phyloP scores from a whole-genome alignment of 2,797 vertebrate species.

The Acridotheres tristis region DNA sequence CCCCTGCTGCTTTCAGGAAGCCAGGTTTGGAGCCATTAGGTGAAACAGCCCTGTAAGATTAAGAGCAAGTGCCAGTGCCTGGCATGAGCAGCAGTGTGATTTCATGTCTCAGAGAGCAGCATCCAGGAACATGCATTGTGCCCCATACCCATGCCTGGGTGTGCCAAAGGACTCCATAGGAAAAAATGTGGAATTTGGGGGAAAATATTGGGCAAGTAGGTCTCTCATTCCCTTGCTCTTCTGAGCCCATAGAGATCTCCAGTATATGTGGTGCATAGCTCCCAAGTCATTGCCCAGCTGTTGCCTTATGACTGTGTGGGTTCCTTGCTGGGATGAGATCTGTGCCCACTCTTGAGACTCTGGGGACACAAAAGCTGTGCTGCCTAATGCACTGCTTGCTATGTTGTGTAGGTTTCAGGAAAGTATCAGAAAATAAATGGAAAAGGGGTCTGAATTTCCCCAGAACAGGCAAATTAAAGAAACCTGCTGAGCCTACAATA shows the following conservation, averaged over 20 bases:
- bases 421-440: not conserved
- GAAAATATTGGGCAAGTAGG: not conserved
- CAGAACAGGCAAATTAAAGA: not conserved
- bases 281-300: not conserved
- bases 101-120: not conserved
- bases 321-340: not conserved
- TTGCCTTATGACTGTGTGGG: rapidly evolving
- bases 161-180: not conserved
- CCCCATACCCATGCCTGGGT: not conserved
- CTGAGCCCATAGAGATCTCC: not conserved
- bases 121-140: not conserved
- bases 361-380: not conserved
- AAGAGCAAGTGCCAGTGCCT: not conserved
- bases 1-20: conserved; percentile 21
- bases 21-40: not conserved
- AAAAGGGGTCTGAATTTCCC: not conserved
- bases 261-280: not conserved
- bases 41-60: not conserved
- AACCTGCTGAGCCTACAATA: not conserved
- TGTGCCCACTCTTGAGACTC: not conserved
- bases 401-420: not conserved
- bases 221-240: not conserved
- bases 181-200: rapidly evolving
- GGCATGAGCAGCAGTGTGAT: not conserved
- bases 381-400: not conserved